Conservation (phyloP, 2,888 invertebrate genomes). For the Oscheius sp. region DNA sequence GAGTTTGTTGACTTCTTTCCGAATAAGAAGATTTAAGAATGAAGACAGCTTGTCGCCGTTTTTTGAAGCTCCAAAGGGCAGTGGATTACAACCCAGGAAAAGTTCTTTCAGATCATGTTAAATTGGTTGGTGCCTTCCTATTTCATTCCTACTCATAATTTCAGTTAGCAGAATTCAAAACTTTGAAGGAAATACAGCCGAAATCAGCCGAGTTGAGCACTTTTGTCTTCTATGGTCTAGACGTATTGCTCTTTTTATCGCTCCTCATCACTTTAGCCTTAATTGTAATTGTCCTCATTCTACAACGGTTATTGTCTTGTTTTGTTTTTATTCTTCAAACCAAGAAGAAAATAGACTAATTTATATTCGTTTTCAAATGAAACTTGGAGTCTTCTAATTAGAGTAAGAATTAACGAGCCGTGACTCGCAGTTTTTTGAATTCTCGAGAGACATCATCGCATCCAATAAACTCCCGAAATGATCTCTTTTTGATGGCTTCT, state of each 20-base stretch:
- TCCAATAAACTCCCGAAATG: too few species aligned
- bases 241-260: not conserved
- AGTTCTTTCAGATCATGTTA: slow-evolving; percentile 9
- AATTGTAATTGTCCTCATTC: not conserved
- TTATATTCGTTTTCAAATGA: too few species aligned
- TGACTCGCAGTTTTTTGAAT: too few species aligned
- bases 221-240: slow-evolving; percentile 6
- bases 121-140: too few species aligned
- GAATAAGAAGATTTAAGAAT: not conserved
- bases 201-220: slow-evolving; percentile 9
- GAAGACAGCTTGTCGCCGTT: slow-evolving; percentile 1
- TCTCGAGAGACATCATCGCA: too few species aligned
- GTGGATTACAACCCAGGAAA: slow-evolving; percentile 6
- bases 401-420: too few species aligned
- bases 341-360: slow-evolving; percentile 12
- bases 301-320: not conserved
- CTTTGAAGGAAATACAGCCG: slow-evolving; percentile 13
- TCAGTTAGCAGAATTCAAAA: slow-evolving; percentile 20
- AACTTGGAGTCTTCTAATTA: too few species aligned
- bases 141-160: too few species aligned
- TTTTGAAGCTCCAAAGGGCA: not conserved
- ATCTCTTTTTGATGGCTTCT: too few species aligned
- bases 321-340: not conserved
- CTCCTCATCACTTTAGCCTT: not conserved
- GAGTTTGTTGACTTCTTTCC: not conserved